Base-by-base conservation (phyloP, 2,888 invertebrate species). In the Exocentrus adspersus region DNA sequence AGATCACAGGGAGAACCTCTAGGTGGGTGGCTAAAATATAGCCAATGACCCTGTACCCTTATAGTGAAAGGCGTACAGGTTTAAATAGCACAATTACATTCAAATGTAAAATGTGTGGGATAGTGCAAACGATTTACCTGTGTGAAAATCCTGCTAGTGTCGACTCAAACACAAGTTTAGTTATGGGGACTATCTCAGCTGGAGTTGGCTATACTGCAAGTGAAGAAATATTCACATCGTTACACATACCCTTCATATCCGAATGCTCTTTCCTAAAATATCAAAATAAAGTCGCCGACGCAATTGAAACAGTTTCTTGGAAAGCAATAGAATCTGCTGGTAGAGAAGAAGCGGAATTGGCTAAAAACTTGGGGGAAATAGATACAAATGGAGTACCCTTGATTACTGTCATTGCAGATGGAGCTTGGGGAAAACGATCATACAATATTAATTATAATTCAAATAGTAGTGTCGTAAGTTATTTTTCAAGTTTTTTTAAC, bases 381-480 rank as follows among this genome's bases (percentile, higher is more conserved):
- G 70, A 70, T 52, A 41, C 32, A n/a, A 64, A 75, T 93, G 93
- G 92, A 85, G 83, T 84, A 84, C 85, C 85, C 83, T 60, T 60
- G 16, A 71, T 75, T 19, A 70, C 72, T n/a, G 76, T 77, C 24
- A 66, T 77, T 54, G 72, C 69, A 30, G 74, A 76, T 60, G 76
- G 75, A 42, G 73, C 71, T 17, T 77, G 73, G 75, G 62, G 61
- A 12, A 74, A 75, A 62, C 45, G 75, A 17, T 74, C 73, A 5
- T 73, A 76, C 50, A 59, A 54, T 30, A 50, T 51, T 2, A 65
- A 64, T 48, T 72, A 67, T 46, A 56, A 67, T 81, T 81, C 78
- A 77, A 83, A 48, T n/a, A 68, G 70, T 17, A 69, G 70, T 1
- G 70, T 43, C 7, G 43, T 43, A 43, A 19, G 14, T 6, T 16